These are phyloP conservation scores for Phymorhynchus buccinoides DNA, from an alignment of 1,140 invertebrate species.

Conservation along the genomic window DNA sequence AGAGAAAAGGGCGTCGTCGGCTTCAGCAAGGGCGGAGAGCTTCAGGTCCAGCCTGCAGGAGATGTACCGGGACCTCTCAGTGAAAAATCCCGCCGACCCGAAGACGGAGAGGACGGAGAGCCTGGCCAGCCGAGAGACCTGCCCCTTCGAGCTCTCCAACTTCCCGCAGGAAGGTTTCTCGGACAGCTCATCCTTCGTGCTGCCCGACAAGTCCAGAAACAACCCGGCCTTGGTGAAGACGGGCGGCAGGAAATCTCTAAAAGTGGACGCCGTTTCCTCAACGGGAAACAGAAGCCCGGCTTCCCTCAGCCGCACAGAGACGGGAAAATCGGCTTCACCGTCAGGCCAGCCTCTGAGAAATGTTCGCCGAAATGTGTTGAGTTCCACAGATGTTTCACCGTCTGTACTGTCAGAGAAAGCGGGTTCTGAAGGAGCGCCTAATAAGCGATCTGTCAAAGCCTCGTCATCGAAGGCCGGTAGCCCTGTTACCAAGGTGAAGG, in stretches of 20 bases:
- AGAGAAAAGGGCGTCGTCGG: not conserved
- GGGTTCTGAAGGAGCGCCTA: not conserved
- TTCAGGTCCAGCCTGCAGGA: constrained; percentile 5
- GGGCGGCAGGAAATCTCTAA: too few species aligned
- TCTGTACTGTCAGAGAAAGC: too few species aligned
- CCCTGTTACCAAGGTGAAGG: constrained; percentile 9
- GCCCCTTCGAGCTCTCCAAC: not conserved
- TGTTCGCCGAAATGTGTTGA: too few species aligned
- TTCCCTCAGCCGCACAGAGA: not conserved
- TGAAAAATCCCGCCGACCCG: not conserved
- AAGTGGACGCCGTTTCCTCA: too few species aligned
- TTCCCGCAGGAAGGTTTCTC: not conserved
- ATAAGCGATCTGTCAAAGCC: not conserved
- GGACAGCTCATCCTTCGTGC: not conserved
- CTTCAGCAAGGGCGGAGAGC: not conserved
- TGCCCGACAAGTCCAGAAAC: not conserved
- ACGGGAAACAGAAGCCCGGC: too few species aligned
- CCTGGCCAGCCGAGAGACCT: not conserved
- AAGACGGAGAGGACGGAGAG: not conserved
- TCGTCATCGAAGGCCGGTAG: not conserved
- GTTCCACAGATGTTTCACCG: too few species aligned
- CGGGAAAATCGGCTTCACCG: too few species aligned
- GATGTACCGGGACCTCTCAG: not conserved
- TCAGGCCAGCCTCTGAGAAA: too few species aligned
- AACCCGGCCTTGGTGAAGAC: too few species aligned